Evolutionary conservation across 2,797 vertebrate genomes (phyloP).

Genomic region (Triplophysa yarkandensis): DNA sequence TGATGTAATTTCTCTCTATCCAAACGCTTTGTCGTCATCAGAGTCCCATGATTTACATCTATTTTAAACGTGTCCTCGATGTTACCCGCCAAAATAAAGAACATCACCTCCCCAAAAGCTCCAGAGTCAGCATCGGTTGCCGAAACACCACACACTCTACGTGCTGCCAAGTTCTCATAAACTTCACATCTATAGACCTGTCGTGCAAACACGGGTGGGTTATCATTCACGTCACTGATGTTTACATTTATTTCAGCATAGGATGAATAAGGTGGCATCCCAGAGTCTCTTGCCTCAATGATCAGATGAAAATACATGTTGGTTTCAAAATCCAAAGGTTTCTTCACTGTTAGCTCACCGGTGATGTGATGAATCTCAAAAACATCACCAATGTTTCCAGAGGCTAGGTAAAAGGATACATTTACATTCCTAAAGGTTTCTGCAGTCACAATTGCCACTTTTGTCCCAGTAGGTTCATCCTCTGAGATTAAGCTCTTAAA

Average conservation of each 20-base stretch:
- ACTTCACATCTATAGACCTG: conserved; percentile 73
- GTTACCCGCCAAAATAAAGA: conserved; percentile 72
- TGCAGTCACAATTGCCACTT: conserved; percentile 66
- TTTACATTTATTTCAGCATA: conserved; percentile 72
- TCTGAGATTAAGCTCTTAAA: conserved; percentile 64
- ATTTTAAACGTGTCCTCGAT: conserved; percentile 66
- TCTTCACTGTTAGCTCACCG: conserved; percentile 70
- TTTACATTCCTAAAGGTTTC: conserved; percentile 64
- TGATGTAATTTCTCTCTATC: conserved; percentile 71
- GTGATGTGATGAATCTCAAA: conserved; percentile 70
- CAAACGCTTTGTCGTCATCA: conserved; percentile 70
- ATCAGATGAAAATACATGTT: conserved; percentile 69
- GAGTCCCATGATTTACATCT: conserved; percentile 68
- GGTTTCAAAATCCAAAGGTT: conserved; percentile 75
- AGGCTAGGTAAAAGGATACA: conserved; percentile 73
- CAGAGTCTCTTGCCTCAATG: conserved; percentile 77
- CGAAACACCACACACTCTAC: conserved; percentile 70
- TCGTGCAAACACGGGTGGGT: conserved; percentile 73
- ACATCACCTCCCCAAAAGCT: conserved; percentile 66
- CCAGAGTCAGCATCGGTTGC: conserved; percentile 75
- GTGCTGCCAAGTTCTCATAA: conserved; percentile 71
- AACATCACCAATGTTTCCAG: conserved; percentile 71
- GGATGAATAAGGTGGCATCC: conserved; percentile 77
- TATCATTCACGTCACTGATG: conserved; percentile 77
- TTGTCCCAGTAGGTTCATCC: conserved; percentile 64